These are phyloP conservation scores for Hydroisotoma schaefferi DNA, from an alignment of 2,888 invertebrate genomes.

Conservation along the genomic window DNA sequence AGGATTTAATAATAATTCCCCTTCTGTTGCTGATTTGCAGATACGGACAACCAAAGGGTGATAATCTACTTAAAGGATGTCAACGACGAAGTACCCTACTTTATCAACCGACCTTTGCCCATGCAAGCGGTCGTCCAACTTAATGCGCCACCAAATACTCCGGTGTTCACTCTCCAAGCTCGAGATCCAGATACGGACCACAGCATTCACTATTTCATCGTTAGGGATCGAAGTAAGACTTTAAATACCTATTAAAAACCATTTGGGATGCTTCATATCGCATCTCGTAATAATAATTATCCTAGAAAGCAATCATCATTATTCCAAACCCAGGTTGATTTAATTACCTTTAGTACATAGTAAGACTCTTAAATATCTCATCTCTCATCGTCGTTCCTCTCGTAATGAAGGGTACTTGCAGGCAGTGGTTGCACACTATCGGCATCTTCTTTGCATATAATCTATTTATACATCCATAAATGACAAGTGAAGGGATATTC, in stretches of 20 bases:
- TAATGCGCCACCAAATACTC: conserved; percentile 91
- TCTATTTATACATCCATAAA: too few relatives aligned
- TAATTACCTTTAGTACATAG: neutral
- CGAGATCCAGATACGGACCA: conserved; percentile 95
- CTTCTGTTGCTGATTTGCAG: too few relatives aligned
- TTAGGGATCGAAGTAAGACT: conserved; percentile 71
- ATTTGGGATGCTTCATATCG: neutral
- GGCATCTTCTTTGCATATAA: too few relatives aligned
- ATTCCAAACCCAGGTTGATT: too few relatives aligned
- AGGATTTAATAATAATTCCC: too few relatives aligned
- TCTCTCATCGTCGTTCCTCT: neutral
- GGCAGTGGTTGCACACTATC: neutral
- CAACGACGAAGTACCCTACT: conserved; percentile 95
- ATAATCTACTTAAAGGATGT: conserved; percentile 93
- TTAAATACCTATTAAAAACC: neutral
- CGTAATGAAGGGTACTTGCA: neutral
- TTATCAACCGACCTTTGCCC: conserved; percentile 93
- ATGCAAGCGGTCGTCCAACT: conserved; percentile 97
- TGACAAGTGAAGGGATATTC: too few relatives aligned
- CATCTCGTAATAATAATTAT: neutral
- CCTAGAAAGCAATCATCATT: neutral
- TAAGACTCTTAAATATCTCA: neutral
- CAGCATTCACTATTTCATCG: conserved; percentile 93
- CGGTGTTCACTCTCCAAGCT: conserved; percentile 95
- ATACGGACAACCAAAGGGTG: conserved; percentile 90